Evolutionary conservation across 2,888 invertebrate genomes (phyloP).

Genomic region (Tinea semifulvella): DNA sequence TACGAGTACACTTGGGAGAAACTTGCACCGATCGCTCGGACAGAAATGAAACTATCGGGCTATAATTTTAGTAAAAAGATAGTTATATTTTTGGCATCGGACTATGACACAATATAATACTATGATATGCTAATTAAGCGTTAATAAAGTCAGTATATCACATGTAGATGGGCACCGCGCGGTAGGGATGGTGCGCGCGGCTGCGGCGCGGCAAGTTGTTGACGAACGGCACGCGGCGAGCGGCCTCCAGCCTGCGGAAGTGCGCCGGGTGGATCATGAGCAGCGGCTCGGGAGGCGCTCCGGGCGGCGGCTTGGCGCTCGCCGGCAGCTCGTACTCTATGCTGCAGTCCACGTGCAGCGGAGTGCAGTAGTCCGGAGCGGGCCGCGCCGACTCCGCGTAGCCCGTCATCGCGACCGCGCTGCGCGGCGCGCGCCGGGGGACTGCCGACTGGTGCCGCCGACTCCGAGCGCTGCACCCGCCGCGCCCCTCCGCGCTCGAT

Average conservation of each 20-base stretch:
- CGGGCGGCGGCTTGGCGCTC: conserved; percentile 87
- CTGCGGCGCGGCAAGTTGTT: conserved; percentile 74
- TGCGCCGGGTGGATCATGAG: conserved; percentile 89
- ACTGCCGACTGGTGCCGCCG: neutral
- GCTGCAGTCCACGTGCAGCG: conserved; percentile 90
- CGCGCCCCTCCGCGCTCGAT: too few relatives aligned
- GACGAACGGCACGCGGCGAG: conserved; percentile 82
- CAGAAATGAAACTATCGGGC: neutral
- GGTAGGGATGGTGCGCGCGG: too few relatives aligned
- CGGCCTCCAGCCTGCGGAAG: conserved; percentile 86
- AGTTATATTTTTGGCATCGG: conserved; percentile 69
- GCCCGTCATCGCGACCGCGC: conserved; percentile 41
- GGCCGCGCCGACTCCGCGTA: conserved; percentile 58
- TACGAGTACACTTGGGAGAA: too few relatives aligned
- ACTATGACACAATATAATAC: conserved; percentile 69
- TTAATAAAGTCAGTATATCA: too few relatives aligned
- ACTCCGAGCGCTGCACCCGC: too few relatives aligned
- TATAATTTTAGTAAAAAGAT: conserved; percentile 66
- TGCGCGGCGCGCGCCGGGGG: neutral
- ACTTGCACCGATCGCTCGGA: too few relatives aligned
- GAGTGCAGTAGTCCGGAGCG: conserved; percentile 83
- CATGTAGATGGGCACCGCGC: too few relatives aligned
- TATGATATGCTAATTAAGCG: conserved; percentile 69
- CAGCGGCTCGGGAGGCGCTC: conserved; percentile 82
- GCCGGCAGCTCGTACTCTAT: conserved; percentile 92